These are phyloP conservation scores for Heliconius ethilla DNA, from an alignment of 2,888 invertebrate genomes.

Conservation along the genomic window DNA sequence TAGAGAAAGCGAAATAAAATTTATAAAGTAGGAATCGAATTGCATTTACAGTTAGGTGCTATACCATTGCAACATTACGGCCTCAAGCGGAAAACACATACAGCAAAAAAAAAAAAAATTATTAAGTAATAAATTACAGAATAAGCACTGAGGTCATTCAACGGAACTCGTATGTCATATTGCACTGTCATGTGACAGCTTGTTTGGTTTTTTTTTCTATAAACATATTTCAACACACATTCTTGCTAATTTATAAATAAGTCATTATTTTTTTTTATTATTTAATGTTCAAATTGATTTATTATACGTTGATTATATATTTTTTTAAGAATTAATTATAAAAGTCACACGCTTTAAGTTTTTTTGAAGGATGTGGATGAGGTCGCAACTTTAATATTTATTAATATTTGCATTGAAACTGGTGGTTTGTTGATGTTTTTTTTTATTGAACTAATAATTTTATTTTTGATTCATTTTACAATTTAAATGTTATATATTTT, in stretches of 20 bases:
- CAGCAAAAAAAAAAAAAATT: neutral
- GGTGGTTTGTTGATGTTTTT: neutral
- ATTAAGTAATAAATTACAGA: conserved; percentile 39
- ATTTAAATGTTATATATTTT: too few species aligned
- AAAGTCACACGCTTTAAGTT: neutral
- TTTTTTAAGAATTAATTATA: neutral
- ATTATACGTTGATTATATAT: neutral
- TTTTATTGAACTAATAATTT: neutral
- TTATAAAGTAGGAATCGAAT: neutral
- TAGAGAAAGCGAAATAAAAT: too few species aligned
- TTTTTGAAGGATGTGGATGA: neutral
- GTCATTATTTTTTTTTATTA: neutral
- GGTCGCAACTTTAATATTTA: neutral
- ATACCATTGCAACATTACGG: neutral
- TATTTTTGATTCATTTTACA: too few species aligned
- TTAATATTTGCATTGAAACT: neutral
- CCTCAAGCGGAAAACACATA: neutral
- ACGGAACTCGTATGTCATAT: conserved; percentile 44
- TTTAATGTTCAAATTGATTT: neutral
- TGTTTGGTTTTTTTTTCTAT: conserved; percentile 31
- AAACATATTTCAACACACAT: conserved; percentile 22
- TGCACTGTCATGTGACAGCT: conserved; percentile 28
- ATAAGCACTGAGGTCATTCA: conserved; percentile 51
- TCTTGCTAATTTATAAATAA: conserved; percentile 14
- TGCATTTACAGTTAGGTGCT: neutral